These are phyloP conservation scores for Ameiurus melas DNA, from an alignment of 2,113 vertebrate genomes.

Conservation along the genomic window DNA sequence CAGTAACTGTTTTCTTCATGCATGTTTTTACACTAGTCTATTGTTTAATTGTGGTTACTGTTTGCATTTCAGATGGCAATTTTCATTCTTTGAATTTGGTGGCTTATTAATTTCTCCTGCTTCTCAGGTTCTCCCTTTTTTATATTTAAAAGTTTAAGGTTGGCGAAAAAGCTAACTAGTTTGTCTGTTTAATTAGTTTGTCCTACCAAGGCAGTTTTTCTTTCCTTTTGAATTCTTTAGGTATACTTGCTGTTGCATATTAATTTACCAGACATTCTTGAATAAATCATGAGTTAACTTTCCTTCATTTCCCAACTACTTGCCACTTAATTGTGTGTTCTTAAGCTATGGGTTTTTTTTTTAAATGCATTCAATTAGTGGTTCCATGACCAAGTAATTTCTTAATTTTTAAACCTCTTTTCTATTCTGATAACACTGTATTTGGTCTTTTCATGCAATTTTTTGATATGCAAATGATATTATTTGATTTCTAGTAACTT, in stretches of 20 bases:
- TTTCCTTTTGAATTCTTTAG: neutral
- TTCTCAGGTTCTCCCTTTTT: neutral
- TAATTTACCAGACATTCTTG: neutral
- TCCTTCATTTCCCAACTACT: too few species aligned
- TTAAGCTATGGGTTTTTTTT: too few species aligned
- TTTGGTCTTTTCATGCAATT: neutral
- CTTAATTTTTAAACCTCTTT: neutral
- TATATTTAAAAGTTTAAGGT: too few species aligned
- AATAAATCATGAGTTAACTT: too few species aligned
- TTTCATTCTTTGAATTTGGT: neutral
- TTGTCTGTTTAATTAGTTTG: neutral
- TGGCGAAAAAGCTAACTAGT: too few species aligned
- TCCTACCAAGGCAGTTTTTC: neutral
- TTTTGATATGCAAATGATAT: neutral
- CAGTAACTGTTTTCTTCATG: neutral
- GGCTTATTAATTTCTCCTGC: too few species aligned
- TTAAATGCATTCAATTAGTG: neutral
- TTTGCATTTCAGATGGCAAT: too few species aligned
- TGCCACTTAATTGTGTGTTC: too few species aligned
- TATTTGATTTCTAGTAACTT: neutral
- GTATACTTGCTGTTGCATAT: neutral
- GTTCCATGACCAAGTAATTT: neutral
- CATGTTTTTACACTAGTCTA: neutral
- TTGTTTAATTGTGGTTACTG: too few species aligned
- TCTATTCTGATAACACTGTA: neutral